These are phyloP conservation scores for Equus przewalskii DNA, from an alignment of 2,113 vertebrate species.

Conservation along the genomic window DNA sequence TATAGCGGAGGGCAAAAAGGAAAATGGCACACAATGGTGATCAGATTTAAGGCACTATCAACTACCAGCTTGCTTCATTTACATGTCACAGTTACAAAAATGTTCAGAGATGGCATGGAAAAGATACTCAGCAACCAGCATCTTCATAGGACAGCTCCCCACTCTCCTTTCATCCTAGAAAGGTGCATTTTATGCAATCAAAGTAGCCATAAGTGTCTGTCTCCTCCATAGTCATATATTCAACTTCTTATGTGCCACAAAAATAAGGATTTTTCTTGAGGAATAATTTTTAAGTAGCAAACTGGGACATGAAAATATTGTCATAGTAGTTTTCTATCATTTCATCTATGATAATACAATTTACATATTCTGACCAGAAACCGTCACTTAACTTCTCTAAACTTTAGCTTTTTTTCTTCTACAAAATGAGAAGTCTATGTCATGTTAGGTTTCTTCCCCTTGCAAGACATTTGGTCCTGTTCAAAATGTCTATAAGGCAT, in stretches of 20 bases:
- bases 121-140: not conserved
- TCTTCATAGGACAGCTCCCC: not conserved
- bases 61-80: not conserved
- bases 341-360: not conserved
- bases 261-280: not conserved
- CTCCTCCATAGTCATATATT: not conserved
- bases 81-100: not conserved
- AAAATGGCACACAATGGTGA: not conserved
- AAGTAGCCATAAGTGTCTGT: not conserved
- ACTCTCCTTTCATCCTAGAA: not conserved
- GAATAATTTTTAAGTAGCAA: not conserved
- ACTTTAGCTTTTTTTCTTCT: not conserved
- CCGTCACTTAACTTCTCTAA: not conserved
- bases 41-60: not conserved
- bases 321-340: not conserved
- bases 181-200: not conserved
- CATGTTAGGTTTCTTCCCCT: not conserved
- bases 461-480: too few relatives aligned
- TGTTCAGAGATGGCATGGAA: not conserved
- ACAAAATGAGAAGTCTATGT: not conserved
- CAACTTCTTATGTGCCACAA: not conserved
- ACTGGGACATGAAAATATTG: not conserved
- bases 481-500: too few relatives aligned
- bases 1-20: not conserved
- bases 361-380: not conserved